Evolutionary conservation across 2,888 invertebrate genomes (phyloP), one percentile per base, ranked within the genome.

Genomic region (Drosophila meridionalis): DNA sequence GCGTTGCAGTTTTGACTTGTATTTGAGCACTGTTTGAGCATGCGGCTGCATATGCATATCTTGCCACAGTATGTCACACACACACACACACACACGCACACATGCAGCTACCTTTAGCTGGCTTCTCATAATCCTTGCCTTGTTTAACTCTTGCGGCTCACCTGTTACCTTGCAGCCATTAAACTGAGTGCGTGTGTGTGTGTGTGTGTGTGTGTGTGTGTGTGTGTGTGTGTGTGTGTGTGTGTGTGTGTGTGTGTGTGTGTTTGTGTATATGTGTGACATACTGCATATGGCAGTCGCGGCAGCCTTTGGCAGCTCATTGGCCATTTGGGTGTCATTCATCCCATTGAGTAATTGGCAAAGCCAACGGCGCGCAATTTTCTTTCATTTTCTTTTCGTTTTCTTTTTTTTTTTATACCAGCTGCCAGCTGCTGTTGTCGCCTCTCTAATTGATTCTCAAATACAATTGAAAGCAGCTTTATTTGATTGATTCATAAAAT

Each of bases 281-380:
- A 42, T 57, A 57, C 56, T 57, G 42, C 40, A 56, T 56, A 56
- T 43, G 32, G 57, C 43, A 14, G 11, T 42, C 32, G 50, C 12
- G 34, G 34, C 34, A 34, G 14, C 28, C 47, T 52, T 28, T 48
- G 38, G 38, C 40, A 60, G 60, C 60, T 50, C 32, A 50, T 60
- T 60, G 50, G 50, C 48, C 60, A 50, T 60, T 60, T 50, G 60
- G 60, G 60, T 60, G 34, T 43, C 60, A 60, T 60, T 40, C 60
- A 60, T 60, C 32, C 60, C 67, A 71, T 75, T 67, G 77, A 77
- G 74, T 80, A 77, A 71, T 72, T 78, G 40, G 58, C 60, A 38
- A 9, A 38, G 38, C 59, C n/a, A 52, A 12, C 56, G 56, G 26
- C 38, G 14, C 34, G 45, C 57, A 26, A 34, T 34, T 42, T 14